A percentile compares a stretch with the other conserved stretches of the same genome.
Evolutionary conservation across 2,113 vertebrate species (phyloP).

Genomic region (Sinosuthora webbiana): DNA sequence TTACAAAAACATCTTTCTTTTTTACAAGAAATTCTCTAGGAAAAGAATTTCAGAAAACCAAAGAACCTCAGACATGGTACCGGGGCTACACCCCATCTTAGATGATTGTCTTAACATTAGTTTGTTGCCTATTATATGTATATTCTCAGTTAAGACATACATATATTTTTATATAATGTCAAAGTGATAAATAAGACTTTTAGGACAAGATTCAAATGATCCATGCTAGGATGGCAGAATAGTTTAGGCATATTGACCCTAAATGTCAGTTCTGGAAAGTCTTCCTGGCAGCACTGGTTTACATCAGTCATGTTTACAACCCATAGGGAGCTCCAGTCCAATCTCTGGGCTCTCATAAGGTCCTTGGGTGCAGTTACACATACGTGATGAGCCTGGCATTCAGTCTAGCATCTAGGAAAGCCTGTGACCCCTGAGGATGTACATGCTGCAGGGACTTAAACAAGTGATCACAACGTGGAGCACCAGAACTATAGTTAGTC

Average conservation of each 20-base stretch:
- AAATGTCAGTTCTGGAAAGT: background rate
- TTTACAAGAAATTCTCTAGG: too few relatives aligned
- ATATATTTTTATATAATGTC: background rate
- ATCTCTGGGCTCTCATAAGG: background rate
- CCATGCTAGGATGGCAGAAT: background rate
- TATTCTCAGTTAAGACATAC: background rate
- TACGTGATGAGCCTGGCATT: rapidly evolving
- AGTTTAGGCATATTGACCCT: background rate
- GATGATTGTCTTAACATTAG: background rate
- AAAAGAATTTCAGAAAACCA: too few relatives aligned
- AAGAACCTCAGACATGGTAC: too few relatives aligned
- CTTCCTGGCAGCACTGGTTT: background rate
- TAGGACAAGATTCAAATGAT: background rate
- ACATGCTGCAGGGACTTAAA: rapidly evolving
- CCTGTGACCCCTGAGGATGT: background rate
- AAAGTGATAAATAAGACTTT: background rate
- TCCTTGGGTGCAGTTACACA: background rate
- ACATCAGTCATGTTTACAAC: background rate
- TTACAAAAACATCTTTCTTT: too few relatives aligned
- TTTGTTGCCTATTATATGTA: background rate
- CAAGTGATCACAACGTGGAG: background rate
- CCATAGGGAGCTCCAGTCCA: background rate
- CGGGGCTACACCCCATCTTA: background rate
- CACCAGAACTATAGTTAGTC: background rate
- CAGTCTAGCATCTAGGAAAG: background rate